phyloP scores from a whole-genome alignment of 53 echinoderm and acorn worm genomes.

The Stichopus horrens region DNA sequence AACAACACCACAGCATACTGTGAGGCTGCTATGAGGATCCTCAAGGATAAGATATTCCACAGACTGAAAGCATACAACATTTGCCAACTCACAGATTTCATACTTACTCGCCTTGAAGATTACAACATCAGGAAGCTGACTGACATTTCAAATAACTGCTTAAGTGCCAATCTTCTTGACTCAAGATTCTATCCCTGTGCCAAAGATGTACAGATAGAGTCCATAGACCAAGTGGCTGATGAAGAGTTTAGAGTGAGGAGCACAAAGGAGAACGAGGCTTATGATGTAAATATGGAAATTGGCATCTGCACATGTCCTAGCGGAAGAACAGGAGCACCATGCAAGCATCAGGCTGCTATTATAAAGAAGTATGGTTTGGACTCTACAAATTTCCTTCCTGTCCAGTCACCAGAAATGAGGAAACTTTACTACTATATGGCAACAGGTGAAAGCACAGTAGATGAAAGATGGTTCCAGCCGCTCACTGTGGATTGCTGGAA shows the following conservation, averaged over 20 bases:
- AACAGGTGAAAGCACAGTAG: slow-evolving; percentile 28
- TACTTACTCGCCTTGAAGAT: slow-evolving; percentile 39
- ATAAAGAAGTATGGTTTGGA: slow-evolving; percentile 39
- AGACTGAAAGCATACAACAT: slow-evolving; percentile 53
- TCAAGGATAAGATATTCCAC: slow-evolving; percentile 50
- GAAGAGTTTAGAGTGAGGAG: slow-evolving; percentile 22
- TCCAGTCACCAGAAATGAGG: slow-evolving; percentile 45
- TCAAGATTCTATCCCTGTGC: slow-evolving; percentile 17
- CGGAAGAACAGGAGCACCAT: slow-evolving; percentile 60
- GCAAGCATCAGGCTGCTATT: slow-evolving; percentile 65
- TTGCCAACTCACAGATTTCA: slow-evolving; percentile 43
- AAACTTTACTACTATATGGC: slow-evolving; percentile 47
- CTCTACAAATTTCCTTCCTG: slow-evolving; percentile 56
- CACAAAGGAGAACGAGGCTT: slow-evolving; percentile 10
- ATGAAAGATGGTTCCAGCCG: slow-evolving; percentile 30
- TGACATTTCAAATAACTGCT: slow-evolving; percentile 47
- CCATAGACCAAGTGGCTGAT: slow-evolving; percentile 4
- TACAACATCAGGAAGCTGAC: slow-evolving; percentile 47
- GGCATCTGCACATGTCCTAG: slow-evolving; percentile 56
- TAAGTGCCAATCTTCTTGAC: neutral
- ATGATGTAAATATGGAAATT: slow-evolving; percentile 43
- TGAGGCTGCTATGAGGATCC: slow-evolving; percentile 55
- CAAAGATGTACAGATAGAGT: neutral
- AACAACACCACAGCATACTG: slow-evolving; percentile 56
- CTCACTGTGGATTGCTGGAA: slow-evolving; percentile 11